Base-by-base conservation (phyloP, 2,888 invertebrate genomes). In the Drosophila paramelanica region DNA sequence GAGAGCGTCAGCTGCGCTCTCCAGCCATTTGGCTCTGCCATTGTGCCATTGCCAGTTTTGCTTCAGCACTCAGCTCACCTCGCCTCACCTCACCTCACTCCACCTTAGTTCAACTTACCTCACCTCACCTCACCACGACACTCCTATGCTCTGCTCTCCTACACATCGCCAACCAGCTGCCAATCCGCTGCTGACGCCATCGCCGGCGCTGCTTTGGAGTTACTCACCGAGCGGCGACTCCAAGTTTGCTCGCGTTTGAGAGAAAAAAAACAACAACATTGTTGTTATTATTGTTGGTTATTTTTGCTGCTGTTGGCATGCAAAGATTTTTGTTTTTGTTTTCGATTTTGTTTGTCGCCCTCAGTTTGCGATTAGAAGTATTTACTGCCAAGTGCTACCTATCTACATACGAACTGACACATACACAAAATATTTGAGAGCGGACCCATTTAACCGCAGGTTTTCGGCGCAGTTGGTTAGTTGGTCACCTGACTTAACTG, bases 161-260 rank as follows among this genome's bases (percentile, higher is more conserved):
- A 41, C 27, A 41, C 58, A 2, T 47, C 46, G 25, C 27, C 50
- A 64, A 65, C 71, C 84, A 67, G 77, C 74, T 79, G 81, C 61
- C 81, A 73, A 67, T 77, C 68, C 73, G 67, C 73, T 74, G 87
- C 83, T 83, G 84, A 83, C 83, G 87, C 81, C 84, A 83, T 83
- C 81, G 81, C 50, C 41, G 47, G 47, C 67, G 76, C 61, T 41
- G 62, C 36, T 27, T 59, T 45, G 71, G 47, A 59, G 82, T 75
- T 78, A 77, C 79, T 77, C 84, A 79, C 66, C 60, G 46, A 73
- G 23, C 45, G 66, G 56, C 60, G 58, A 56, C 58, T 68, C 59
- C 75, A 62, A 67, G 57, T 51, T 64, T 55, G 61, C 61, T 56
- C 31, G 72, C 67, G 57, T 76, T 77, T 66, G 69, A 67, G 53